Evolutionary conservation across 2,797 vertebrate species (phyloP).

Genomic region (Pangasius mekongensis): DNA sequence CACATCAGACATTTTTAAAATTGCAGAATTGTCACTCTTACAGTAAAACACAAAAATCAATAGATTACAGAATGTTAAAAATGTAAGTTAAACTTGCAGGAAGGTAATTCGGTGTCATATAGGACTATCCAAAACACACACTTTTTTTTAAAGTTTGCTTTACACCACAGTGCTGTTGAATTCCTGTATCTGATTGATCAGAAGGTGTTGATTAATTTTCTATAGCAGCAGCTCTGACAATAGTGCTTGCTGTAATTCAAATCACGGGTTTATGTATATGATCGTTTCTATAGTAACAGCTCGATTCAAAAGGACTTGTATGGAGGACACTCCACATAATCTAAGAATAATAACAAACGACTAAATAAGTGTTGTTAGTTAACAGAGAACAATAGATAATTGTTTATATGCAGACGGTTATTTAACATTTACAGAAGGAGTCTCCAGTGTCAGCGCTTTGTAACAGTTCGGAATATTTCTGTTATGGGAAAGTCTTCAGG

Average conservation of each 20-base stretch:
- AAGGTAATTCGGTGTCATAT: not conserved
- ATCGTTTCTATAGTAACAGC: not conserved
- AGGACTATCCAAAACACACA: not conserved
- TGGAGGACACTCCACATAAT: no score
- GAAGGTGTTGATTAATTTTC: not conserved
- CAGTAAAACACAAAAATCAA: no score
- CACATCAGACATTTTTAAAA: not conserved
- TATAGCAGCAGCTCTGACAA: not conserved
- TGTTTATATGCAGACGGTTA: not conserved
- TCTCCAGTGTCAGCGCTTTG: not conserved
- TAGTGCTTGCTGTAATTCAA: not conserved
- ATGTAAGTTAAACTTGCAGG: not conserved
- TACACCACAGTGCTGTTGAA: not conserved
- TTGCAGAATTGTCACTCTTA: not conserved
- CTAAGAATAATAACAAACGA: not conserved
- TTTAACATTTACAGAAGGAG: not conserved
- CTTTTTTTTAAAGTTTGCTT: not conserved
- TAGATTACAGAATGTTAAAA: not conserved
- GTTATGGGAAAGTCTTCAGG: not conserved
- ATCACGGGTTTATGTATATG: not conserved
- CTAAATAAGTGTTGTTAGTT: not conserved
- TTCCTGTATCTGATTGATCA: not conserved
- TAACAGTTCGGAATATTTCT: not conserved
- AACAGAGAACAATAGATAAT: not conserved
- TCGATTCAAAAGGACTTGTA: not conserved